A percentile compares a stretch with the other conserved stretches of the same genome.
These are phyloP conservation scores for Sphaeridia pumilis DNA, from an alignment of 2,888 invertebrate genomes.

Conservation along the genomic window DNA sequence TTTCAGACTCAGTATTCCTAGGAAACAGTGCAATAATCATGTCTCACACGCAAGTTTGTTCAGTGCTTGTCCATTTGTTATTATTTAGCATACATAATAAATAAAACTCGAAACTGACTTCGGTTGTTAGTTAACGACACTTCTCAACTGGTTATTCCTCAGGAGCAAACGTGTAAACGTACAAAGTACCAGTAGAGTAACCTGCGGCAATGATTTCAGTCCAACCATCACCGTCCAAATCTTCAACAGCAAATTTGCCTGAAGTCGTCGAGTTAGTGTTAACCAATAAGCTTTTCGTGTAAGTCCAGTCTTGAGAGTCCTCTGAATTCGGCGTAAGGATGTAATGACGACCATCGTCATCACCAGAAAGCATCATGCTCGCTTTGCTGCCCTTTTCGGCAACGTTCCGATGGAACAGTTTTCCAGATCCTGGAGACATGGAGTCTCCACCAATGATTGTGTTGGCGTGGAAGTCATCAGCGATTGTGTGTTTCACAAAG, in stretches of 20 bases:
- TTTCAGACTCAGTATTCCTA: too few species aligned
- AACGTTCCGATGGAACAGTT: constrained; percentile 35
- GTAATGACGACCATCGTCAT: constrained; percentile 37
- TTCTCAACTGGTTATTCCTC: too few species aligned
- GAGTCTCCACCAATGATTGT: constrained; percentile 32
- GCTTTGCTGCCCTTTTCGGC: constrained; percentile 35
- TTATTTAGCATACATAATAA: too few species aligned
- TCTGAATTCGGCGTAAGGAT: constrained; percentile 35
- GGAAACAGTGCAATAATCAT: too few species aligned
- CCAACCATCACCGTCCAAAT: constrained; percentile 37
- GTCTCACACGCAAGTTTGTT: too few species aligned
- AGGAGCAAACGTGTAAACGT: constrained; percentile 37
- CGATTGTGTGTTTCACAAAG: constrained; percentile 29
- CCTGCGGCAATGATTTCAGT: constrained; percentile 36
- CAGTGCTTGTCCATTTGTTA: too few species aligned
- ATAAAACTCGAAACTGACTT: too few species aligned
- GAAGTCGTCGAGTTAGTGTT: constrained; percentile 35
- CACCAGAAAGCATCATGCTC: constrained; percentile 37
- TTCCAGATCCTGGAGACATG: constrained; percentile 37
- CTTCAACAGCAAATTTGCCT: constrained; percentile 35
- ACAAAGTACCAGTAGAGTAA: constrained; percentile 31
- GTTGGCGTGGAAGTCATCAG: constrained; percentile 36
- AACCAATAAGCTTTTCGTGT: constrained; percentile 34
- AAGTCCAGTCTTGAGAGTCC: constrained; percentile 35
- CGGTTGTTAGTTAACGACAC: too few species aligned